Evolutionary conservation across 2,113 vertebrate species (phyloP).

Genomic region (Anguilla japonica): DNA sequence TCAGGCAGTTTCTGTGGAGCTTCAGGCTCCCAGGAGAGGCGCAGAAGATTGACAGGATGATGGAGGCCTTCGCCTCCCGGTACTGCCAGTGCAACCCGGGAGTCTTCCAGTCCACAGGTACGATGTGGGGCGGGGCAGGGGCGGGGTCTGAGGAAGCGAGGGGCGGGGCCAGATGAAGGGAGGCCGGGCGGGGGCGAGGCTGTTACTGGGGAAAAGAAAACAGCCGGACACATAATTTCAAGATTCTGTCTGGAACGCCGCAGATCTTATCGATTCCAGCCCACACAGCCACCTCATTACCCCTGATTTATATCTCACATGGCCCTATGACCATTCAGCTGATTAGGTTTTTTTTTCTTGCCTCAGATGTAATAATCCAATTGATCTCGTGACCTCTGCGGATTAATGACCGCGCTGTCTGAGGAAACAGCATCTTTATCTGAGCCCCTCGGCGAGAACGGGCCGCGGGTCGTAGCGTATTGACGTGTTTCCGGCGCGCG

Average conservation of each 20-base stretch:
- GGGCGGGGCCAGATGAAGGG: background rate
- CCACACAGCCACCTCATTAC: background rate
- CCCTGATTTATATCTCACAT: background rate
- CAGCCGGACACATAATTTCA: background rate
- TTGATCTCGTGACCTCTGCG: constrained; percentile 28
- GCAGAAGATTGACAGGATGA: constrained; percentile 98
- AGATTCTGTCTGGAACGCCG: too few relatives aligned
- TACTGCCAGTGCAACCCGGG: constrained; percentile 97
- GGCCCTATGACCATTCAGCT: background rate
- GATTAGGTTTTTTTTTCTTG: constrained; percentile 40
- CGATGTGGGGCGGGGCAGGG: constrained; percentile 35
- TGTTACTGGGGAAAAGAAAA: background rate
- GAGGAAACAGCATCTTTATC: too few relatives aligned
- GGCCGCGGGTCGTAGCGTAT: too few relatives aligned
- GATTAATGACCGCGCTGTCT: too few relatives aligned
- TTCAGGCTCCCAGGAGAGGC: constrained; percentile 95
- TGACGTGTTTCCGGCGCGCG: background rate
- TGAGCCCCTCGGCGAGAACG: too few relatives aligned
- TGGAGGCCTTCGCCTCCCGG: constrained; percentile 95
- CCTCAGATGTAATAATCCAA: constrained; percentile 49
- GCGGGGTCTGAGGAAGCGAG: background rate
- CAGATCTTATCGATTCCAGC: background rate
- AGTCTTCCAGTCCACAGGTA: constrained; percentile 99
- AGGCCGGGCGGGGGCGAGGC: background rate
- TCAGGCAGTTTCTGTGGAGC: constrained; percentile 97